Evolutionary conservation across 2,797 vertebrate species (phyloP).

Genomic region (Meriones psammophilus): DNA sequence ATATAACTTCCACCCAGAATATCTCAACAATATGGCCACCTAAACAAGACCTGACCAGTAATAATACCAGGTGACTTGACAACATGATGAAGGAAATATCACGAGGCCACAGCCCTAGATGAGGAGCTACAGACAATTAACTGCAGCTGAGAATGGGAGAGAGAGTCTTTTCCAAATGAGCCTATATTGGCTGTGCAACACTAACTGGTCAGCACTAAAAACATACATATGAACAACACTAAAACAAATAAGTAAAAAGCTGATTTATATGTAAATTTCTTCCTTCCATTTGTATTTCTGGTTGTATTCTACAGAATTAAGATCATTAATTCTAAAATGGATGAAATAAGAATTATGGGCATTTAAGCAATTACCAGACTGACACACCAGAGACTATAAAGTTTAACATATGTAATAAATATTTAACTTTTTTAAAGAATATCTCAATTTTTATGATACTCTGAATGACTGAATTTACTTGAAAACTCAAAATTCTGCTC

Average conservation of each 20-base stretch:
- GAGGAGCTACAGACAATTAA: background rate
- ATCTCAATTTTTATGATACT: background rate
- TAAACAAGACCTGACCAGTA: background rate
- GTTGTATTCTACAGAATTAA: background rate
- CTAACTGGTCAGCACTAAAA: background rate
- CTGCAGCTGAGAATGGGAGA: no score
- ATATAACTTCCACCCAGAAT: background rate
- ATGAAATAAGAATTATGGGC: background rate
- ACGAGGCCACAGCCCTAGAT: background rate
- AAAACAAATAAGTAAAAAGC: background rate
- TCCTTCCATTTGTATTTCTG: conserved; percentile 32
- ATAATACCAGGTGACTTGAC: background rate
- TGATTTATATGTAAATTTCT: background rate
- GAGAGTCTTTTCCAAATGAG: background rate
- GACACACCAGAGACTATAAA: background rate
- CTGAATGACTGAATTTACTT: background rate
- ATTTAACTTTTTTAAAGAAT: conserved; percentile 18
- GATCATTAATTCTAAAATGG: background rate
- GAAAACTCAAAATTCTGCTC: background rate
- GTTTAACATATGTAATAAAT: background rate
- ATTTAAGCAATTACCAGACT: background rate
- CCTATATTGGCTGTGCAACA: background rate
- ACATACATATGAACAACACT: background rate
- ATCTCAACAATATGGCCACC: background rate
- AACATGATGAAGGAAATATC: background rate